These are phyloP conservation scores for Tarsius wallacei DNA, from an alignment of 2,797 vertebrate species.

Conservation along the genomic window DNA sequence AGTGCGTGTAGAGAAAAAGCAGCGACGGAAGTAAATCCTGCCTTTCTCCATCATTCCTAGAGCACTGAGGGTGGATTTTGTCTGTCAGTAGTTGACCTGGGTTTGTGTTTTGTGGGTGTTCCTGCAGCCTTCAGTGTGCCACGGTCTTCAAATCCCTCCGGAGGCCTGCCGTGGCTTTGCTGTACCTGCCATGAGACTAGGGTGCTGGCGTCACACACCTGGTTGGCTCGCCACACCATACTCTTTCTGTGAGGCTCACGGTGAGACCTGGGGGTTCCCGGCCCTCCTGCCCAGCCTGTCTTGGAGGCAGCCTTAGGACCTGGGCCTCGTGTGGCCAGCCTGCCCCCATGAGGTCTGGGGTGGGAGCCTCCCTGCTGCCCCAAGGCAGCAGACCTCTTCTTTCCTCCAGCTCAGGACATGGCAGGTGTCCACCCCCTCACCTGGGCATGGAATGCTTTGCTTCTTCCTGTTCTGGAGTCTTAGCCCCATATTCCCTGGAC, in stretches of 20 bases:
- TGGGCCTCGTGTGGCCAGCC: fast-evolving
- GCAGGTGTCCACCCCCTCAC: background rate
- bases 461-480: background rate
- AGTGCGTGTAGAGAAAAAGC: background rate
- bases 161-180: background rate
- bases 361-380: no score
- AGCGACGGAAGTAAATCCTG: no score
- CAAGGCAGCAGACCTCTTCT: no score
- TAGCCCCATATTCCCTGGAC: no score
- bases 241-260: no score
- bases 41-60: background rate
- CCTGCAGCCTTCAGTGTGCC: fast-evolving
- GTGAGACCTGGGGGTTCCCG: no score
- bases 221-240: no score
- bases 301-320: background rate
- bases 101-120: background rate
- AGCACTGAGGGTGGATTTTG: background rate
- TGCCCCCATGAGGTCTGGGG: no score
- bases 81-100: background rate
- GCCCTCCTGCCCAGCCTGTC: background rate
- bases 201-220: no score
- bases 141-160: background rate
- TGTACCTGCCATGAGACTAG: background rate
- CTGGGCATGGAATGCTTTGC: fast-evolving
- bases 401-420: no score